These are phyloP conservation scores for Cygnus olor DNA, from an alignment of 2,797 vertebrate species.

Conservation along the genomic window DNA sequence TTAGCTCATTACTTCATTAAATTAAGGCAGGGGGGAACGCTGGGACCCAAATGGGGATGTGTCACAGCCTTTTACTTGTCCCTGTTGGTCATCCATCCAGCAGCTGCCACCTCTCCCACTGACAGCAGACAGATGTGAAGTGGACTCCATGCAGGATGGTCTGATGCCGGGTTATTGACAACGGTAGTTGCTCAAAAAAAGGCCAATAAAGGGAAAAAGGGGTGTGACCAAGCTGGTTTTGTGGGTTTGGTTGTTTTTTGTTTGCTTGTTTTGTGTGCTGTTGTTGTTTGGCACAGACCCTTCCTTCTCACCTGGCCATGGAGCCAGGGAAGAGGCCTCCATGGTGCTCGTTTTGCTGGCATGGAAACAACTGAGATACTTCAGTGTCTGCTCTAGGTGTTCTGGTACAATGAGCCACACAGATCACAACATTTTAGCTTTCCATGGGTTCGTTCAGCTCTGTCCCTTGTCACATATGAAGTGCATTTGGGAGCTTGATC, in stretches of 20 bases:
- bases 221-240: not conserved
- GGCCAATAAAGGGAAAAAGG: not conserved
- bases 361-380: not conserved
- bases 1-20: not conserved
- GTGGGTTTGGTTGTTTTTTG: rapidly evolving
- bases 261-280: no score
- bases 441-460: not conserved
- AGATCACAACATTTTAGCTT: not conserved
- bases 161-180: not conserved
- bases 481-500: not conserved
- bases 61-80: not conserved
- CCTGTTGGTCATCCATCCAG: not conserved
- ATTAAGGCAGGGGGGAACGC: not conserved
- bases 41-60: not conserved
- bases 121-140: not conserved
- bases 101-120: not conserved
- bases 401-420: not conserved
- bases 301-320: not conserved
- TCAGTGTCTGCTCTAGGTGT: not conserved
- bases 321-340: not conserved
- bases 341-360: not conserved
- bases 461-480: not conserved
- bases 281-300: not conserved
- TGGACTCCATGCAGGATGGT: not conserved
- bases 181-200: not conserved